Percentiles rank a stretch among this genome's conserved stretches.
Evolutionary conservation across 2,888 invertebrate genomes (phyloP).

Genomic region (Eubasilissa splendida): DNA sequence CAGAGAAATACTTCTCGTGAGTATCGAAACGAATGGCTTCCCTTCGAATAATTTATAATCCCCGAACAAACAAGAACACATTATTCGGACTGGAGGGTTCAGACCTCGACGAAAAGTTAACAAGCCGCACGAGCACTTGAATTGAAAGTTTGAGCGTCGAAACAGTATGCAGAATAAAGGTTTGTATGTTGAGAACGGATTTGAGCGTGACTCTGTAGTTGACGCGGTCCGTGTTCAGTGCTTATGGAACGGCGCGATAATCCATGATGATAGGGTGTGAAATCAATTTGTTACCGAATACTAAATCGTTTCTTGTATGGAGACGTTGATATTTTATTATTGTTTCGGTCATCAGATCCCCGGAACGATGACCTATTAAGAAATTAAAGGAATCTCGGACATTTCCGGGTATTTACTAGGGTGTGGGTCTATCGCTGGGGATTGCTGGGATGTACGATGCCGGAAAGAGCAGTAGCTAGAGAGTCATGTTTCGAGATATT

Average conservation of each 20-base stretch:
- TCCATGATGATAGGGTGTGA: conserved; percentile 55
- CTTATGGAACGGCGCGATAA: conserved; percentile 39
- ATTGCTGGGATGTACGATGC: too few species aligned
- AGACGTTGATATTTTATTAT: conserved; percentile 3
- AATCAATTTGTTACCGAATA: conserved; percentile 52
- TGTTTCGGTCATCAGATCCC: too few species aligned
- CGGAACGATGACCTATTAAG: too few species aligned
- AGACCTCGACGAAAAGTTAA: conserved; percentile 7
- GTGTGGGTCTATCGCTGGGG: too few species aligned
- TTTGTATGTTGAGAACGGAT: background rate
- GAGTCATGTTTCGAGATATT: too few species aligned
- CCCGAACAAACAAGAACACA: conserved; percentile 42
- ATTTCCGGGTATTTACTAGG: too few species aligned
- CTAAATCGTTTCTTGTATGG: conserved; percentile 27
- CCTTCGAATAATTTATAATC: conserved; percentile 51
- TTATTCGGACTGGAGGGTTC: conserved; percentile 22
- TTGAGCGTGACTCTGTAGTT: background rate
- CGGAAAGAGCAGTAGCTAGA: too few species aligned
- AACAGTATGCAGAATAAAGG: background rate
- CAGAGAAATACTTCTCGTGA: conserved; percentile 6
- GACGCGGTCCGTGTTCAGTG: background rate
- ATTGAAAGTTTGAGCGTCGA: background rate
- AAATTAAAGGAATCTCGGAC: too few species aligned
- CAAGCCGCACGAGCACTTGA: background rate
- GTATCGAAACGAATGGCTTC: conserved; percentile 37